Conservation (phyloP, 37 sponge, comb jelly and placozoan genomes). For the Petrosia ficiformis region DNA sequence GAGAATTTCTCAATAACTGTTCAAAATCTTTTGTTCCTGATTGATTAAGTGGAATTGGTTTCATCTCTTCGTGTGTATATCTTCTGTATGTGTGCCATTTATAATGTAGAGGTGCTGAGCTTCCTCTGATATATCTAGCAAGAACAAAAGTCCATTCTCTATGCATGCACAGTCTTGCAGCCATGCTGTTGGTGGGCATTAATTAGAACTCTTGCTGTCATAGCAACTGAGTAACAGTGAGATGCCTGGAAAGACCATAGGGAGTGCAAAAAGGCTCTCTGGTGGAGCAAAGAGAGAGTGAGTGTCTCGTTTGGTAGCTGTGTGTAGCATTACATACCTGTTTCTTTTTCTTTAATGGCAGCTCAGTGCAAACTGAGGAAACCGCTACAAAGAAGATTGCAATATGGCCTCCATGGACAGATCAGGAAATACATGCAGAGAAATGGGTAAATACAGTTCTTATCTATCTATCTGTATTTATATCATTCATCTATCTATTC, state of each 20-base stretch:
- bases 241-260: constrained; percentile 12
- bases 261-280: constrained; percentile 4
- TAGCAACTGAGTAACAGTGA: background rate
- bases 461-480: background rate
- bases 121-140: too few relatives aligned
- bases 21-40: constrained; percentile 27
- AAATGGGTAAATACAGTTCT: constrained; percentile 68
- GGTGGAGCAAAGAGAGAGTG: background rate
- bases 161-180: too few relatives aligned
- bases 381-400: constrained; percentile 13
- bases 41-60: too few relatives aligned
- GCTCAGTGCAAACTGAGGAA: too few relatives aligned
- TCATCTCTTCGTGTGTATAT: too few relatives aligned
- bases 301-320: background rate
- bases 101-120: too few relatives aligned
- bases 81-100: too few relatives aligned
- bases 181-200: too few relatives aligned
- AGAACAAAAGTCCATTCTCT: too few relatives aligned
- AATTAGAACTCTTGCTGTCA: too few relatives aligned
- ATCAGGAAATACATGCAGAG: constrained; percentile 79
- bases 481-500: background rate
- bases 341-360: too few relatives aligned
- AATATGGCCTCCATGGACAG: constrained; percentile 98
- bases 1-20: constrained; percentile 27
- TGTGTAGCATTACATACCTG: too few relatives aligned